These are phyloP conservation scores for Drosophila kurseongensis DNA, from an alignment of 1,140 invertebrate genomes.

Conservation along the genomic window DNA sequence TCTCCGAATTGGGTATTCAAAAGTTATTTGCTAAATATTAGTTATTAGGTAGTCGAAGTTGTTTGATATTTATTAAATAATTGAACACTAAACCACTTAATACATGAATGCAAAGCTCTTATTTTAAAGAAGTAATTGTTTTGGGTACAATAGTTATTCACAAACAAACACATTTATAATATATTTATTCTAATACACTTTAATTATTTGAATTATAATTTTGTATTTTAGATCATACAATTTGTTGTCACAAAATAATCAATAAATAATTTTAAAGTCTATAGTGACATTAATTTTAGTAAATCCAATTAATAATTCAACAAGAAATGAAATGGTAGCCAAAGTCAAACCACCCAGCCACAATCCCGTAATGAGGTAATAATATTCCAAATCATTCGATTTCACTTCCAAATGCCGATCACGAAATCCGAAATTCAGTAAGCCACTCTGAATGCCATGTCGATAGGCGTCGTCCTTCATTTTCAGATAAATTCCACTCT, in stretches of 20 bases:
- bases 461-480: constrained; percentile 56
- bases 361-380: constrained; percentile 39
- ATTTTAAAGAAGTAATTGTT: too few species aligned
- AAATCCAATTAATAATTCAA: constrained; percentile 17
- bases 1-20: not conserved
- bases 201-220: too few species aligned
- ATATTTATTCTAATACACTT: not conserved
- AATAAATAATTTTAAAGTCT: not conserved
- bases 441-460: constrained; percentile 58
- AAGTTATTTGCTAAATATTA: not conserved
- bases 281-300: not conserved
- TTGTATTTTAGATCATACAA: too few species aligned
- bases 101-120: too few species aligned
- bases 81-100: too few species aligned
- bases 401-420: constrained; percentile 44
- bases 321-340: constrained; percentile 24
- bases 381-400: constrained; percentile 63
- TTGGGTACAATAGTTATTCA: too few species aligned
- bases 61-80: not conserved
- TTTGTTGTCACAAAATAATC: too few species aligned
- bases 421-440: constrained; percentile 33
- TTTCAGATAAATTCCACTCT: constrained; percentile 56
- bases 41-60: not conserved
- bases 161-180: not conserved
- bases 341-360: constrained; percentile 56